Conservation (phyloP, 2,888 invertebrate genomes). For the Nematopogon swammerdamellus region DNA sequence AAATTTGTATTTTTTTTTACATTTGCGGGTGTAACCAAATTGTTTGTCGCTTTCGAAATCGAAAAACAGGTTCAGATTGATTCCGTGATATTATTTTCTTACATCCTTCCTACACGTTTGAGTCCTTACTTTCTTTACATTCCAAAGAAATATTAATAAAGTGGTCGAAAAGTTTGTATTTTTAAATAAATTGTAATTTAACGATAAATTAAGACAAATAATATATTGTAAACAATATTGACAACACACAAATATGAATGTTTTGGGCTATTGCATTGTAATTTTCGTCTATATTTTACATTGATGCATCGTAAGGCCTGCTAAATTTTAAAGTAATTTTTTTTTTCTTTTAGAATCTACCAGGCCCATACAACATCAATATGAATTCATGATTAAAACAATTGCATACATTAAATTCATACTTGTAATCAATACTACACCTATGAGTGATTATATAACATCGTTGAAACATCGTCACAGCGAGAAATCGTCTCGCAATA, state of each 20-base stretch:
- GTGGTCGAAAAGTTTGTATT: conserved; percentile 46
- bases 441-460: conserved; percentile 40
- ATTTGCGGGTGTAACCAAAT: too few species aligned
- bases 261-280: conserved; percentile 55
- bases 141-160: conserved; percentile 33
- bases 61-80: not conserved
- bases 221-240: conserved; percentile 9
- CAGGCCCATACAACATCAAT: conserved; percentile 30
- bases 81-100: not conserved
- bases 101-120: not conserved
- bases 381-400: conserved; percentile 51
- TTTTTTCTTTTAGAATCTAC: too few species aligned
- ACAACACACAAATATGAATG: conserved; percentile 34
- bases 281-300: conserved; percentile 36
- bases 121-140: conserved; percentile 16
- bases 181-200: conserved; percentile 24
- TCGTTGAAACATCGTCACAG: not conserved
- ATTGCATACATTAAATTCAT: conserved; percentile 52
- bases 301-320: conserved; percentile 29
- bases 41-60: too few species aligned
- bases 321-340: too few species aligned
- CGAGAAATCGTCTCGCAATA: not conserved
- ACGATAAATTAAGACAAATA: conserved; percentile 11
- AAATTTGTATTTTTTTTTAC: not conserved
- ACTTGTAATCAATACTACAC: conserved; percentile 44